Evolutionary conservation across 2,797 vertebrate genomes (phyloP).

Genomic region (Silurus aristotelis): DNA sequence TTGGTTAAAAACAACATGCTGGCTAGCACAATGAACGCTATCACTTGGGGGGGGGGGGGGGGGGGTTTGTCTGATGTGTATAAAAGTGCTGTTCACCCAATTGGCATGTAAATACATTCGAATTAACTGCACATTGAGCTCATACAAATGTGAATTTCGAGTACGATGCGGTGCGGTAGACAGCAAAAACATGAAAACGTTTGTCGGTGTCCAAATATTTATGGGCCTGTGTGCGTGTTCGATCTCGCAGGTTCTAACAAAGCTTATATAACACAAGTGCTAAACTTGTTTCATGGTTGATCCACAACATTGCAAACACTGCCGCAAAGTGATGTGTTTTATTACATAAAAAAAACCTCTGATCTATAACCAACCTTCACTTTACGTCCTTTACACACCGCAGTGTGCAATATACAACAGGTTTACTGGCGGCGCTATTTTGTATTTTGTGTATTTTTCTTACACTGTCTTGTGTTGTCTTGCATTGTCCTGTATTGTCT

Average conservation of each 20-base stretch:
- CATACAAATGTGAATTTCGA: not conserved
- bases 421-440: too few species aligned
- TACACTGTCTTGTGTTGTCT: too few species aligned
- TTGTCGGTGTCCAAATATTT: not conserved
- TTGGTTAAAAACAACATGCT: conserved; percentile 23
- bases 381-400: too few species aligned
- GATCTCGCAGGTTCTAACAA: not conserved
- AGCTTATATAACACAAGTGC: not conserved
- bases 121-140: not conserved
- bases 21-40: not conserved
- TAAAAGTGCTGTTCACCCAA: not conserved
- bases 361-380: too few species aligned
- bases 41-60: not conserved
- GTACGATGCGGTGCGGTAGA: too few species aligned
- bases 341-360: not conserved
- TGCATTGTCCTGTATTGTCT: too few species aligned
- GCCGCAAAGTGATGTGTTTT: too few species aligned
- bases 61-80: not conserved
- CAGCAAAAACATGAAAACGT: not conserved
- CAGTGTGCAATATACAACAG: too few species aligned
- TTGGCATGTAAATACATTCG: conserved; percentile 3
- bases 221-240: not conserved
- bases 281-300: not conserved
- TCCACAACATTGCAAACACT: not conserved
- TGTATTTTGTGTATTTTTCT: too few species aligned